Conservation (phyloP, 92 coral and sea anemone species). For the Actinostola sp. region DNA sequence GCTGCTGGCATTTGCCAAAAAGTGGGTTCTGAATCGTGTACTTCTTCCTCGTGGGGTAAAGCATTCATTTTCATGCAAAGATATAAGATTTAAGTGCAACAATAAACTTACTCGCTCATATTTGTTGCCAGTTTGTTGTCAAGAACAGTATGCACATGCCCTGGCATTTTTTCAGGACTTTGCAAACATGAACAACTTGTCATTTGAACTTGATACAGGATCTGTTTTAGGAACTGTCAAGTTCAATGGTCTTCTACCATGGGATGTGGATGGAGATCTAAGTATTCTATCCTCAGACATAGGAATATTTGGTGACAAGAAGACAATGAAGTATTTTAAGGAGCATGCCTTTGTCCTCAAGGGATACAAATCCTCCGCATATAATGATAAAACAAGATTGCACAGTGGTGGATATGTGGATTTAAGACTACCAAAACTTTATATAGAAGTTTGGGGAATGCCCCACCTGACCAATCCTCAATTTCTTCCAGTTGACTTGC, state of each 20-base stretch:
- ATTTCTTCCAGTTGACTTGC: no score
- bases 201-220: no score
- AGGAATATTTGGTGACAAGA: no score
- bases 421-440: neutral
- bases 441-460: constrained; percentile 22
- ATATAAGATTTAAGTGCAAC: constrained; percentile 26
- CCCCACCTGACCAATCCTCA: no score
- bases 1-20: constrained; percentile 50
- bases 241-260: no score
- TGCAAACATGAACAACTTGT: constrained; percentile 22
- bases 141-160: constrained; percentile 34
- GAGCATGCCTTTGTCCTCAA: constrained; percentile 23
- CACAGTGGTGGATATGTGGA: neutral
- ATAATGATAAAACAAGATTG: neutral
- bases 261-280: no score
- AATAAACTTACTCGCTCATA: neutral
- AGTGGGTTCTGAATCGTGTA: constrained; percentile 56
- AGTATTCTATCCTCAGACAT: no score
- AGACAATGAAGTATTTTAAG: no score
- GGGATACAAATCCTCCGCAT: neutral
- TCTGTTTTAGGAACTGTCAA: no score
- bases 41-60: no score
- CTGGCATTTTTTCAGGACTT: constrained; percentile 26
- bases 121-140: constrained; percentile 56
- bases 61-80: no score